Evolutionary conservation across 2,113 vertebrate genomes (phyloP).

Genomic region (Thunnus thynnus): DNA sequence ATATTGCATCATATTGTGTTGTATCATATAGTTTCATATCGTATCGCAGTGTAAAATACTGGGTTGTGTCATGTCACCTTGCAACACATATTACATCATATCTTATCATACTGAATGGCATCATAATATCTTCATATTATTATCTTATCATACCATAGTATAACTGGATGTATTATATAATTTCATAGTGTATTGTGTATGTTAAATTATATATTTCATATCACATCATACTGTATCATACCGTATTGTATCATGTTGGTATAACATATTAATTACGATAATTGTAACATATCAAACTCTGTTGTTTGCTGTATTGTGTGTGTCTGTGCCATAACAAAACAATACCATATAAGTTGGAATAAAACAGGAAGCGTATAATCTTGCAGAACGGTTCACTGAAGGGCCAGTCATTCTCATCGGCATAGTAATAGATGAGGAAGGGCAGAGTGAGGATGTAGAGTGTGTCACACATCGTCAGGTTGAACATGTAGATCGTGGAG

Average conservation of each 20-base stretch:
- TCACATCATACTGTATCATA: not conserved
- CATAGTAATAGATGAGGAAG: constrained; percentile 95
- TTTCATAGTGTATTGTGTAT: not conserved
- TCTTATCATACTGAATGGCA: not conserved
- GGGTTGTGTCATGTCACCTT: not conserved
- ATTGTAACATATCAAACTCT: not conserved
- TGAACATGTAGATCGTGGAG: constrained; percentile 96
- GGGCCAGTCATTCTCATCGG: constrained; percentile 93
- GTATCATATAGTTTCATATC: not conserved
- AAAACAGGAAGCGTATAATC: constrained; percentile 95
- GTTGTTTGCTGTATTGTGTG: not conserved
- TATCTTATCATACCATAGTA: not conserved
- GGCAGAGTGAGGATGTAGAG: constrained; percentile 94
- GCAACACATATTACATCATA: not conserved
- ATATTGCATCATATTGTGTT: not conserved
- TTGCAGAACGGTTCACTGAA: constrained; percentile 92
- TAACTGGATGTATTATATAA: not conserved
- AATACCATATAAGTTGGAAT: constrained; percentile 95
- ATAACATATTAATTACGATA: not conserved
- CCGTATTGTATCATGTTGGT: not conserved
- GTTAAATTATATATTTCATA: not conserved
- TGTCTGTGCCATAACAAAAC: not conserved
- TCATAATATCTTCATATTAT: no score
- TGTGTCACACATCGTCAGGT: constrained; percentile 91
- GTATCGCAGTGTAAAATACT: no score